Base-by-base conservation (phyloP, 2,888 invertebrate genomes). In the Endotricha flammealis region DNA sequence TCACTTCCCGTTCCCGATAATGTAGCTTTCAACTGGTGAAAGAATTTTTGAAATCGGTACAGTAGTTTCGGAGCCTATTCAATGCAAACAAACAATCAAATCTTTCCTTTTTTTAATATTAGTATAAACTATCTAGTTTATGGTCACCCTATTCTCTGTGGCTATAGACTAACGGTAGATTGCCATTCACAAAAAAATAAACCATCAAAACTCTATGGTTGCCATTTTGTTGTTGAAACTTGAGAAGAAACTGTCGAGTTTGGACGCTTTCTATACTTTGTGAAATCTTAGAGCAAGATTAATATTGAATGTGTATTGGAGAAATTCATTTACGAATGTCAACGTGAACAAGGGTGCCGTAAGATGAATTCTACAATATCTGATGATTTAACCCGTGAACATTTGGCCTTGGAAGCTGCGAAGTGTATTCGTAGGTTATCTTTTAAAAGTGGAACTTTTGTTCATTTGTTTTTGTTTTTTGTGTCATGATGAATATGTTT, bases 321-420 rank as follows among this genome's bases (percentile, higher is more conserved):
- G 24, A 11, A 5, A 36, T n/a, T 46, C 53, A 50, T 55, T 53
- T 47, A 39, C 59, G 48, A 54, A 69, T 68, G 64, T 50, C 50
- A 42, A 49, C 53, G 29, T 42, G 46, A 41, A 39, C 37, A 42
- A 54, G 57, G 56, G 46, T 50, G 45, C 51, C 57, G 57, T 80
- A 86, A 80, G 64, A 86, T 86, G 85, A 78, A 85, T 83, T 85
- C 85, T 53, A 64, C 67, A 68, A 59, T 68, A 60, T 75, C 67
- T 55, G 76, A 79, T 44, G 81, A 82, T 65, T 60, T 75, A 48
- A 64, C 64, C 53, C 72, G 74, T 51, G 79, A 82, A 58, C 57
- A 75, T 55, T 70, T 81, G 52, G 73, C 78, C 47, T 65, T 58
- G 44, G 73, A 78, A 54, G 65, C 73, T 48, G 70, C 75, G 42